A percentile compares a stretch with the other conserved stretches of the same genome.
Evolutionary conservation across 2,797 vertebrate genomes (phyloP).

Genomic region (Carduelis carduelis): DNA sequence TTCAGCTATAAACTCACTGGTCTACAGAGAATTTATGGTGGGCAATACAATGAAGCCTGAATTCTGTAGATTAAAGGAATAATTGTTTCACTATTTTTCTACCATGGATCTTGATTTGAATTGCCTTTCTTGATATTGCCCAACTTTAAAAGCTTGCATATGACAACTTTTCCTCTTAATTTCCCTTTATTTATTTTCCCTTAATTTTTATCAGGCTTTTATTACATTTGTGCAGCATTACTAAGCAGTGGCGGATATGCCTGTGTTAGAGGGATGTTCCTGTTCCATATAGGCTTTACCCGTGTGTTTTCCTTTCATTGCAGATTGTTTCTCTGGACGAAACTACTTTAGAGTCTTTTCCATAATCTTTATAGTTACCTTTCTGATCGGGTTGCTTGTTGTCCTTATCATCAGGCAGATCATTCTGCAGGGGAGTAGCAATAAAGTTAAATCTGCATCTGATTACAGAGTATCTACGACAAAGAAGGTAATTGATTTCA

Average conservation of each 20-base stretch:
- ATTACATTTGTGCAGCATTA: background rate
- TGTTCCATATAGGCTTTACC: background rate
- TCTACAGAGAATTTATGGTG: background rate
- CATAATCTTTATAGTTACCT: constrained; percentile 89
- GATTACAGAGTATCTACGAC: constrained; percentile 77
- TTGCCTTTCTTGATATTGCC: background rate
- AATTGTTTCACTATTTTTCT: background rate
- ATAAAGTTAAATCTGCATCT: constrained; percentile 74
- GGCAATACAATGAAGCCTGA: background rate
- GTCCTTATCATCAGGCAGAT: constrained; percentile 86
- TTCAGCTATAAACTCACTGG: background rate
- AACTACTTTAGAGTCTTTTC: constrained; percentile 90
- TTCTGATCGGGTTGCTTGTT: constrained; percentile 89
- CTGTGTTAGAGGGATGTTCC: background rate
- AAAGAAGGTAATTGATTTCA: constrained; percentile 82
- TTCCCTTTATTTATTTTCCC: background rate
- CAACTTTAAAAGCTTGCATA: background rate
- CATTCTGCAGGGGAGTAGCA: constrained; percentile 78
- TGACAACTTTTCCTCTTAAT: background rate
- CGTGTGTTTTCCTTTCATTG: constrained; percentile 50
- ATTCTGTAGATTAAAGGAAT: background rate
- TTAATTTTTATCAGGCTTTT: background rate
- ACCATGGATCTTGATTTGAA: background rate
- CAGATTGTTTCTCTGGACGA: constrained; percentile 83
- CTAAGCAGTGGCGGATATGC: background rate